Percentiles rank a stretch among this genome's conserved stretches.
These are phyloP conservation scores for Drosophila aldrichi DNA, from an alignment of 2,888 invertebrate species.

Conservation along the genomic window DNA sequence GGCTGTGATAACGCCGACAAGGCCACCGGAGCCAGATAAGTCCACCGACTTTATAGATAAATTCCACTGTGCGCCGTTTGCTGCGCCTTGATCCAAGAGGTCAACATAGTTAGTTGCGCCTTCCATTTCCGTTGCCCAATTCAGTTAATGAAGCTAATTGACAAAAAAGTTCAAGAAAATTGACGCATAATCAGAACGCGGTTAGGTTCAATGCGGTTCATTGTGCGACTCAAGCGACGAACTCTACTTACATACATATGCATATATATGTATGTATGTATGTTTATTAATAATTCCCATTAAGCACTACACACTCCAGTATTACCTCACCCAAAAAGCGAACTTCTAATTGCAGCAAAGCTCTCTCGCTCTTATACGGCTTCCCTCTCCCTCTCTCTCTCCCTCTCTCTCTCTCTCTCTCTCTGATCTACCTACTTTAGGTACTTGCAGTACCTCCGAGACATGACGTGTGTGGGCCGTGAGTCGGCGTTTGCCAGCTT, in stretches of 20 bases:
- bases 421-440: constrained; percentile 47
- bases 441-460: constrained; percentile 25
- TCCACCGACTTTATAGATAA: constrained; percentile 10
- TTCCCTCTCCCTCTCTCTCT: no score
- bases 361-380: constrained; percentile 3
- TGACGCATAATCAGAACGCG: constrained; percentile 60
- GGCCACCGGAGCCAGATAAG: constrained; percentile 52
- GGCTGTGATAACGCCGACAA: constrained; percentile 65
- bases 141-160: constrained; percentile 68
- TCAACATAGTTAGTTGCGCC: constrained; percentile 57
- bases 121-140: constrained; percentile 68
- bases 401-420: constrained; percentile 2
- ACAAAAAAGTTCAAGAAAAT: constrained; percentile 59
- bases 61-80: constrained; percentile 9
- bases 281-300: constrained; percentile 39
- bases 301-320: constrained; percentile 9
- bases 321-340: constrained; percentile 65
- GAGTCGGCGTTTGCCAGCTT: constrained; percentile 62
- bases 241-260: constrained; percentile 22
- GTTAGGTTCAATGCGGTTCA: constrained; percentile 44
- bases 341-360: constrained; percentile 56
- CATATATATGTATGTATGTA: background rate
- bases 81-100: constrained; percentile 52
- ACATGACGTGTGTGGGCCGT: constrained; percentile 68
- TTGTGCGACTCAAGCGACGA: constrained; percentile 37